Base-by-base conservation (phyloP, 2,888 invertebrate species). In the Drosophila sordidapex region DNA sequence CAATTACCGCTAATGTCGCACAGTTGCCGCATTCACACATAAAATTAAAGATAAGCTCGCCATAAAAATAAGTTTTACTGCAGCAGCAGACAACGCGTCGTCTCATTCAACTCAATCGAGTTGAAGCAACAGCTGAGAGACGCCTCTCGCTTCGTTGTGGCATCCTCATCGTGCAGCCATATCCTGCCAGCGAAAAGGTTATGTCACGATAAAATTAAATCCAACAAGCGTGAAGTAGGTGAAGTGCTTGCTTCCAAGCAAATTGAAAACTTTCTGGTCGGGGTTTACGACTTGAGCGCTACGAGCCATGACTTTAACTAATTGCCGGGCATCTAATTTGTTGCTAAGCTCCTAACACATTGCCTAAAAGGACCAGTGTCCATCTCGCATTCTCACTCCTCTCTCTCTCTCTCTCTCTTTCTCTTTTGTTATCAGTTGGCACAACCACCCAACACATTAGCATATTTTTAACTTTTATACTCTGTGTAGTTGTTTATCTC, bases 21-120 rank as follows among this genome's bases (percentile, higher is more conserved):
- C 83, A 88, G 88, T 88, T 87, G 86, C 87, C 82, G 87, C 83
- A 76, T 82, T 82, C 87, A 85, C 87, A 87, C 87, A 87, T 87
- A 88, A 87, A 87, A 87, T 87, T 87, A 87, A 87, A 87, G 87
- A 87, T 88, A 88, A 87, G 87, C 85, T 85, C 79, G 85, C 84
- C 72, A 88, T 87, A 87, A 87, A 87, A 87, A 85, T 83, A 87
- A 88, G 80, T 87, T 87, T 88, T 85, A 87, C 87, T 88, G 82
- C 87, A 74, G 68, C 58, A 49, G 29, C 76, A 70, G 73, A 53
- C 62, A 31, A 7, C 57, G 40, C 36, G 72, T 15, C 46, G 60
- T 33, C 46, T 46, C 46, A 46, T 21, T 21, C 46, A 46, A 36
- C 18, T 18, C 31, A 48, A 29, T 36, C 54, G 58, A 15, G 36